Percentiles rank a stretch among this genome's conserved stretches.
These are phyloP conservation scores for Margarornis squamiger DNA, from an alignment of 2,797 vertebrate species.

Conservation along the genomic window DNA sequence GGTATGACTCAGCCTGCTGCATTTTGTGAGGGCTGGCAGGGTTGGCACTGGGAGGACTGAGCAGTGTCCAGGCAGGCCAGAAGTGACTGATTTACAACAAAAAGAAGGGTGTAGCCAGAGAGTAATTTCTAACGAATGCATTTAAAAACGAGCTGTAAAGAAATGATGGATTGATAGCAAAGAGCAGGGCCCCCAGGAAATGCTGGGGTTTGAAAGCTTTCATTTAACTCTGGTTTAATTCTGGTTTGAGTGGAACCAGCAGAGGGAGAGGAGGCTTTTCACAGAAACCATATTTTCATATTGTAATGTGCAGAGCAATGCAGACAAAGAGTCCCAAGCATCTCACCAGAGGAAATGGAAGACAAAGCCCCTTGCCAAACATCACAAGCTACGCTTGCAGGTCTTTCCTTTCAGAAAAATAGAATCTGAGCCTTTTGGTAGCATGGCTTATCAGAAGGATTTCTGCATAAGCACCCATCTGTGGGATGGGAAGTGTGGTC, in stretches of 20 bases:
- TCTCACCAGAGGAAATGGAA: neutral
- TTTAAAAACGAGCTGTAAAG: slow-evolving; percentile 38
- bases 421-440: neutral
- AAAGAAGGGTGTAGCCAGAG: slow-evolving; percentile 15
- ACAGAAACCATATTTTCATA: neutral
- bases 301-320: neutral
- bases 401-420: neutral
- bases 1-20: slow-evolving; percentile 30
- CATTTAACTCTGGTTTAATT: slow-evolving; percentile 17
- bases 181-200: slow-evolving; percentile 15
- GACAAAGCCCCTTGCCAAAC: neutral
- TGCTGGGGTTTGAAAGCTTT: slow-evolving; percentile 2
- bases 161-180: slow-evolving; percentile 27
- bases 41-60: neutral
- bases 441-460: neutral
- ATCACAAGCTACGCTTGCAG: neutral
- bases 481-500: neutral
- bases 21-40: neutral
- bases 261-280: neutral
- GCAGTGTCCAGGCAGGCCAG: slow-evolving; percentile 6
- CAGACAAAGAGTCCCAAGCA: neutral
- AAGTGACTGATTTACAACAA: slow-evolving; percentile 2
- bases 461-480: neutral
- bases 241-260: slow-evolving; percentile 6
- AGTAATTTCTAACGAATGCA: slow-evolving; percentile 27